phyloP scores from a whole-genome alignment of 2,113 vertebrate genomes.

The Passer domesticus region DNA sequence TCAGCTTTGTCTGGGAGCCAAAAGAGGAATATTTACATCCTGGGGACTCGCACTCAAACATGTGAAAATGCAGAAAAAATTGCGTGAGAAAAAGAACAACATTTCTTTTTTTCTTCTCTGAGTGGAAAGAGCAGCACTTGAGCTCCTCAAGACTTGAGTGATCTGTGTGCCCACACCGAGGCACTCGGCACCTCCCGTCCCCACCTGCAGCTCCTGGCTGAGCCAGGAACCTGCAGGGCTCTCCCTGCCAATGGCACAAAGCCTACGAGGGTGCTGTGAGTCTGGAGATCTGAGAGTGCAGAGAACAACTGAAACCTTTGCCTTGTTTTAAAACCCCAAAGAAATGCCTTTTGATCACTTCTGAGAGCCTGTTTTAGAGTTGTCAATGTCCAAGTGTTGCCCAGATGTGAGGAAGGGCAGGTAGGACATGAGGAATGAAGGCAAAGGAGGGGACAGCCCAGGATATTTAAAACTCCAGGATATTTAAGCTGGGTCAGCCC shows the following conservation, averaged over 20 bases:
- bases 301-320: neutral
- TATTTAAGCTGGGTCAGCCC: too few species aligned
- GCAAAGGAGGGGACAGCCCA: neutral
- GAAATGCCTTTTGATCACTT: accelerated
- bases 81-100: neutral
- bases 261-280: accelerated
- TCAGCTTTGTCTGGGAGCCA: neutral
- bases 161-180: neutral
- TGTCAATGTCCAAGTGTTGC: accelerated
- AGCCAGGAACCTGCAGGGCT: neutral
- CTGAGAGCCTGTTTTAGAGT: accelerated
- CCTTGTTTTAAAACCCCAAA: accelerated
- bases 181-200: neutral
- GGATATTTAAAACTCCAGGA: neutral
- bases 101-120: neutral
- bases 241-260: neutral
- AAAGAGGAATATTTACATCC: neutral
- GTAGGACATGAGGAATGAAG: neutral
- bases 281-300: neutral
- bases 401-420: accelerated
- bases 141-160: accelerated
- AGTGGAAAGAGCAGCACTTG: neutral
- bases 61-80: neutral
- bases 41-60: neutral
- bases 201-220: neutral